Percentiles rank a stretch among this genome's conserved stretches.
These are phyloP conservation scores for Anabacerthia variegaticeps DNA, from an alignment of 2,797 vertebrate species.

Conservation along the genomic window DNA sequence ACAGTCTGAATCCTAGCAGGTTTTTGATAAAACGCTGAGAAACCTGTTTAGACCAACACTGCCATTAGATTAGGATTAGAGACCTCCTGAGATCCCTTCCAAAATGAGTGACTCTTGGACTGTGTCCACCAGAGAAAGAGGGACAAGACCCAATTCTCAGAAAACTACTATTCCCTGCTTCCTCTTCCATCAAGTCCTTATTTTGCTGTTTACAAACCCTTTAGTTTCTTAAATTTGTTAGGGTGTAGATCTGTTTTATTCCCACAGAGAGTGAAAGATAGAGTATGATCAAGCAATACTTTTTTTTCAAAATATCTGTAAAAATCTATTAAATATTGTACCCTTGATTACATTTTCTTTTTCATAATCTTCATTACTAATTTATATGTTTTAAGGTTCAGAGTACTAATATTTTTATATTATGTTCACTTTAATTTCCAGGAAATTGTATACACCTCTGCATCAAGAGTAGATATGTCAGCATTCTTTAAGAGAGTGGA, in stretches of 20 bases:
- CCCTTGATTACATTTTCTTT: background rate
- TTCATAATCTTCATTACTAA: background rate
- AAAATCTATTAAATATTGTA: background rate
- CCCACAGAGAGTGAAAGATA: background rate
- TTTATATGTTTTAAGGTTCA: background rate
- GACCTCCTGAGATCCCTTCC: background rate
- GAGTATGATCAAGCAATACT: background rate
- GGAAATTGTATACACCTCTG: background rate
- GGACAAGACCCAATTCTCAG: background rate
- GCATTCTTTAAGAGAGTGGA: background rate
- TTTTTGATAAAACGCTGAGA: background rate
- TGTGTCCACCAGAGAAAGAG: background rate
- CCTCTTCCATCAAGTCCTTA: background rate
- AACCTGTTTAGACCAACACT: background rate
- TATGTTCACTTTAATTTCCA: background rate
- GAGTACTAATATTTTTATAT: background rate
- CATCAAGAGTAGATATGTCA: background rate
- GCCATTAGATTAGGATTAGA: fast-evolving
- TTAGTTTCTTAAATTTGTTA: background rate
- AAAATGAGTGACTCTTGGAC: background rate
- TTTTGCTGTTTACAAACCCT: background rate
- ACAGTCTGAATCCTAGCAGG: background rate
- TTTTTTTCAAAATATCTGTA: background rate
- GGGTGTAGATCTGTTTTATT: background rate
- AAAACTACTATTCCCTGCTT: background rate